phyloP scores from a whole-genome alignment of 2,888 invertebrate genomes.

The Pardosa pseudoannulata region DNA sequence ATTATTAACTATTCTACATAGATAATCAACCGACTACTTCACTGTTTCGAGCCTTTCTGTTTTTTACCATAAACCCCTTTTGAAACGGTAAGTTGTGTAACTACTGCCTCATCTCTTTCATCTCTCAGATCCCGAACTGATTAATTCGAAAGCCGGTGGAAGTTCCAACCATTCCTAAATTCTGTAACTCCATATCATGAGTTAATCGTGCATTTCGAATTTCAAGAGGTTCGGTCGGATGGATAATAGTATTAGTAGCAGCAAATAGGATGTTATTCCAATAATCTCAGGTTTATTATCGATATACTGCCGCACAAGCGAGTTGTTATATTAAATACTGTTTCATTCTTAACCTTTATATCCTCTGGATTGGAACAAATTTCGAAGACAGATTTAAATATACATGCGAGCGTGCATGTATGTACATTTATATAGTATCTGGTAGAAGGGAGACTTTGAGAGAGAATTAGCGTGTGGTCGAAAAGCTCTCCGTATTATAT shows the following conservation, averaged over 20 bases:
- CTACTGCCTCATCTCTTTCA: neutral
- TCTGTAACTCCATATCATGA: neutral
- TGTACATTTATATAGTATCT: no score
- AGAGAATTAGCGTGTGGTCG: no score
- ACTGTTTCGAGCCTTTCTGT: no score
- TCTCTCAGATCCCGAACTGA: neutral
- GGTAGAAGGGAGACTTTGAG: no score
- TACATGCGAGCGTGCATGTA: no score
- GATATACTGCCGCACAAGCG: neutral
- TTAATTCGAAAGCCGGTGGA: neutral
- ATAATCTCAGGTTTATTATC: neutral
- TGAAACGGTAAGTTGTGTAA: no score
- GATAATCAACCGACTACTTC: no score
- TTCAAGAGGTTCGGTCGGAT: neutral
- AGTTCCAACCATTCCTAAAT: neutral
- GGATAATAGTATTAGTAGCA: neutral
- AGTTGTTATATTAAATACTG: neutral
- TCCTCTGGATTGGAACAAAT: no score
- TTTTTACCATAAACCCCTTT: no score
- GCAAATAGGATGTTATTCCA: neutral
- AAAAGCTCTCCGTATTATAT: no score
- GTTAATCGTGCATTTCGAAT: conserved; percentile 9
- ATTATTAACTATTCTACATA: no score
- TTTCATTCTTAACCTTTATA: neutral
- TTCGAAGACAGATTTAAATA: neutral